A percentile compares a stretch with the other conserved stretches of the same genome.
phyloP scores from a whole-genome alignment of 2,888 invertebrate genomes.

The Helleia helle region DNA sequence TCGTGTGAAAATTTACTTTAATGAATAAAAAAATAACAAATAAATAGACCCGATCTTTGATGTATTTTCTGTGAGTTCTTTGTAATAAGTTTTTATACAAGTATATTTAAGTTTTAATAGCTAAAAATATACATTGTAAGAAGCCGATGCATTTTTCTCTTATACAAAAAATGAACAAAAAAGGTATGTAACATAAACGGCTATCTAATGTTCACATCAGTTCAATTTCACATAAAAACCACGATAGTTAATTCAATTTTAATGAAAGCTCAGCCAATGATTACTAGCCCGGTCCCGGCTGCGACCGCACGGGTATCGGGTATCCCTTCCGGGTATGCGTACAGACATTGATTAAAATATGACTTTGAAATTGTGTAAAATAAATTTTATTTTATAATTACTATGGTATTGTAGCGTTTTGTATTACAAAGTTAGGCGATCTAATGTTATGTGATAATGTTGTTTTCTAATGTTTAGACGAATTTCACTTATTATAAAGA shows the following conservation, averaged over 20 bases:
- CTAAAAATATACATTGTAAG: not conserved
- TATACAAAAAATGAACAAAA: slow-evolving; percentile 4
- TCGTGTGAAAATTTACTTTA: not conserved
- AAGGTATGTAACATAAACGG: slow-evolving; percentile 16
- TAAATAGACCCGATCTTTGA: too few relatives aligned
- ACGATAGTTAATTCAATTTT: slow-evolving; percentile 22
- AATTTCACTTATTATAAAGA: too few relatives aligned
- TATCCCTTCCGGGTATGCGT: slow-evolving; percentile 49
- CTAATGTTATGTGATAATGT: too few relatives aligned
- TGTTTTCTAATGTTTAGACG: too few relatives aligned
- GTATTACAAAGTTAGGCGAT: too few relatives aligned
- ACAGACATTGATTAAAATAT: slow-evolving; percentile 12
- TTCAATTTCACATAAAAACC: slow-evolving; percentile 14
- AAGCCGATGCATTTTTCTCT: not conserved
- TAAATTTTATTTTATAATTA: not conserved
- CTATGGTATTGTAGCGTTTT: not conserved
- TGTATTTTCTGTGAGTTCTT: too few relatives aligned
- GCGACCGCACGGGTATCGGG: slow-evolving; percentile 40
- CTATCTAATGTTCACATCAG: slow-evolving; percentile 14
- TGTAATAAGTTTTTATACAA: too few relatives aligned
- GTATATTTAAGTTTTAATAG: too few relatives aligned
- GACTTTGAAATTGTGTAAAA: not conserved
- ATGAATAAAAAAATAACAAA: too few relatives aligned
- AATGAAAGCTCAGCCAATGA: slow-evolving; percentile 32
- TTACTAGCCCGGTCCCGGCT: slow-evolving; percentile 24